Evolutionary conservation across 2,797 vertebrate genomes (phyloP).

Genomic region (Tympanoctomys barrerae): DNA sequence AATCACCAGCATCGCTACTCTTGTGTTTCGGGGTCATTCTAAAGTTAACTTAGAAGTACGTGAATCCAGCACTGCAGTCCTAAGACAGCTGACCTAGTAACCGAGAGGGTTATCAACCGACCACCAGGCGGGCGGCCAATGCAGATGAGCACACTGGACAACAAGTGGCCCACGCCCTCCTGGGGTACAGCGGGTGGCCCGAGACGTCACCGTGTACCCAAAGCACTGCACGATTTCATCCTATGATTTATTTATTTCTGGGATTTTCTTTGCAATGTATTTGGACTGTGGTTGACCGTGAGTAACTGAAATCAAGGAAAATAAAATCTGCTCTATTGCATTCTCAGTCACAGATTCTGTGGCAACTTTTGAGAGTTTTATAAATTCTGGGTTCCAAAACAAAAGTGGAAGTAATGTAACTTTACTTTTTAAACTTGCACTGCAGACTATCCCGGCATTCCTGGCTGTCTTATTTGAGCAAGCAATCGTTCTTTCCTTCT

Average conservation of each 20-base stretch:
- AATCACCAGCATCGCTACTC: background rate
- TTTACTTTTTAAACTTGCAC: background rate
- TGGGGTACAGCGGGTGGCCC: no score
- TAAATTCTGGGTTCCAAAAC: background rate
- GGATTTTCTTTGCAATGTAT: background rate
- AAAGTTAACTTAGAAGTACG: background rate
- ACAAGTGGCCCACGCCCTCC: background rate
- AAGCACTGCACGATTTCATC: background rate
- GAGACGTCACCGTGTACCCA: background rate
- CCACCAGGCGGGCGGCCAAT: background rate
- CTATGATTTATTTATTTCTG: background rate
- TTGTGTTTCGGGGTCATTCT: no score
- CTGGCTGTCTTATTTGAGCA: background rate
- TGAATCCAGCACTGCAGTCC: background rate
- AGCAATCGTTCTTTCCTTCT: background rate
- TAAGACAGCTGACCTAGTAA: background rate
- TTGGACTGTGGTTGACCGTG: background rate
- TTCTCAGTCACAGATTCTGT: background rate
- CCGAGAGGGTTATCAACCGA: background rate
- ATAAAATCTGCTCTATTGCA: background rate
- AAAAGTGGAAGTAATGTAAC: background rate
- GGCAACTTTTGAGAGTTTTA: background rate
- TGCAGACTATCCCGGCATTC: background rate
- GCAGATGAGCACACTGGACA: background rate
- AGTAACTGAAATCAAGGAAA: background rate